Evolutionary conservation across 2,888 invertebrate genomes (phyloP).

Genomic region (Acanthosepion esculentum): DNA sequence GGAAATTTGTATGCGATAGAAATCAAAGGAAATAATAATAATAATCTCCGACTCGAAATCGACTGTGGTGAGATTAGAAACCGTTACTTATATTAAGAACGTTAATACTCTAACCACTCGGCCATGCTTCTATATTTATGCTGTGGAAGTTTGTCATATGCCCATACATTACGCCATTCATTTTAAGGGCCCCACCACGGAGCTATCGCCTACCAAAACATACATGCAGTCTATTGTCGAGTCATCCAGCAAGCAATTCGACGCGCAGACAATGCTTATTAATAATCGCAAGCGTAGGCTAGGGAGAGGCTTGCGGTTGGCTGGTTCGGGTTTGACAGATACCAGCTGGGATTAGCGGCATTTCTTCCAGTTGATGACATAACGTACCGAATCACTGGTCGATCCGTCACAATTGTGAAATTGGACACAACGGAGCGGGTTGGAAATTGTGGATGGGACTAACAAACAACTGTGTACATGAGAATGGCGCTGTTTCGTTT

Average conservation of each 20-base stretch:
- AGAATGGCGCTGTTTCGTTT: not conserved
- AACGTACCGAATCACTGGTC: not conserved
- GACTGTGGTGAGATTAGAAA: no score
- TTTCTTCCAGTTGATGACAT: not conserved
- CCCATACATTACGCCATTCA: not conserved
- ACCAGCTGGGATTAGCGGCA: not conserved
- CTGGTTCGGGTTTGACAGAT: not conserved
- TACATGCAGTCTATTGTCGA: not conserved
- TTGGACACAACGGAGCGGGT: not conserved
- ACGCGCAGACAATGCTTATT: constrained; percentile 1
- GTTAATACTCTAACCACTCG: no score
- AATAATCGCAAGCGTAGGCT: not conserved
- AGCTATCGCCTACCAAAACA: not conserved
- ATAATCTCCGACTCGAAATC: no score
- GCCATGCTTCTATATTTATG: no score
- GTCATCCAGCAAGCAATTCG: not conserved
- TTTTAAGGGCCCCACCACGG: not conserved
- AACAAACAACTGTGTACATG: not conserved
- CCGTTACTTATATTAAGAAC: no score
- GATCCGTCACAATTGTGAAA: not conserved
- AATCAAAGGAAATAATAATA: no score
- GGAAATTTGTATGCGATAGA: no score
- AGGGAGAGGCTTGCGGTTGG: not conserved
- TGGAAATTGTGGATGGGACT: not conserved
- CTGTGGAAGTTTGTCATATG: no score